These are phyloP conservation scores for Lamproptera curius DNA, from an alignment of 2,888 invertebrate genomes.

Conservation along the genomic window DNA sequence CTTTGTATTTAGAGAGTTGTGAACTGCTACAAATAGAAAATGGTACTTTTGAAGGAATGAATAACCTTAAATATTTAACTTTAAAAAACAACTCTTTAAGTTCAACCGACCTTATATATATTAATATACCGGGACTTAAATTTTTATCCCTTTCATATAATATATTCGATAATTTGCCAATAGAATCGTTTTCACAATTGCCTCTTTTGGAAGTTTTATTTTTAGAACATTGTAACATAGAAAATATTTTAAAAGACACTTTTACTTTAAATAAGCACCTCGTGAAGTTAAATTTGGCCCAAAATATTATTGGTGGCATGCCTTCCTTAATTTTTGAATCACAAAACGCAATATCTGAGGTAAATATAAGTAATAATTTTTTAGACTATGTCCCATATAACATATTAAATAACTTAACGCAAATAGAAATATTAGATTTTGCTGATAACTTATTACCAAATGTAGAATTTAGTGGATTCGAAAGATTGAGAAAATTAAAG, in stretches of 20 bases:
- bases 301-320: slow-evolving; percentile 82
- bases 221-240: slow-evolving; percentile 84
- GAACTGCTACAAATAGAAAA: slow-evolving; percentile 85
- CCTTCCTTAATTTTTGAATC: slow-evolving; percentile 82
- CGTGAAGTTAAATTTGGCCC: slow-evolving; percentile 83
- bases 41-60: slow-evolving; percentile 85
- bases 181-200: slow-evolving; percentile 84
- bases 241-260: slow-evolving; percentile 82
- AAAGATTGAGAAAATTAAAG: slow-evolving; percentile 56
- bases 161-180: slow-evolving; percentile 85
- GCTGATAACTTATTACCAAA: slow-evolving; percentile 83
- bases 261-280: slow-evolving; percentile 87
- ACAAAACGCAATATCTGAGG: slow-evolving; percentile 84
- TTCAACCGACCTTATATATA: slow-evolving; percentile 81
- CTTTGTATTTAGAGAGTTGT: slow-evolving; percentile 86
- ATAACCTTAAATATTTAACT: slow-evolving; percentile 87
- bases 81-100: slow-evolving; percentile 85
- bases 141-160: slow-evolving; percentile 86
- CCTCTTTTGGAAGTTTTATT: slow-evolving; percentile 87
- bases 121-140: slow-evolving; percentile 87
- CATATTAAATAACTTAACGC: slow-evolving; percentile 84
- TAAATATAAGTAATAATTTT: slow-evolving; percentile 85
- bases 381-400: slow-evolving; percentile 88
- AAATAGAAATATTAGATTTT: slow-evolving; percentile 84
- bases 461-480: slow-evolving; percentile 81